Base-by-base conservation (phyloP, 1,140 invertebrate genomes). In the Paracyclopina nana region DNA sequence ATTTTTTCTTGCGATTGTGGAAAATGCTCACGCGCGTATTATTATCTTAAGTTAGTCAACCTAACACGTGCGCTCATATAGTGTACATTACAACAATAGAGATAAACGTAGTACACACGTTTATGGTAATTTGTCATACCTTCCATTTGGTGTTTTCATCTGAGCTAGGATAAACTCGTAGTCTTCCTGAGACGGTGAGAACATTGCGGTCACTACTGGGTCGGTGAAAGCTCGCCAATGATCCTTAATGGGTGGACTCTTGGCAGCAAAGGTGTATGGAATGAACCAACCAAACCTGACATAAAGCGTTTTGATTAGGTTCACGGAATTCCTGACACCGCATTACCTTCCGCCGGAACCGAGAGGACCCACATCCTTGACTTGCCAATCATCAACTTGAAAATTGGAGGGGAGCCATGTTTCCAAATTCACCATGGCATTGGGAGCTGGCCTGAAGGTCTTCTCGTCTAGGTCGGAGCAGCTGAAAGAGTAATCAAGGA, bases 201-300 rank as follows among this genome's bases (percentile, higher is more conserved):
- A 74, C 6, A 61, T 54, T 3, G 57, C 54, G 1, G 65, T 63
- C 20, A 65, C 62, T 20, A 67, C 60, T 14, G 51, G 51, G 24
- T 65, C 60, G 20, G 60, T 57, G 49, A 75, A 73, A 8, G 65
- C 61, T n/a, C 63, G 55, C 72, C 72, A 76, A 48, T 61, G 70
- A 4, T 69, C 66, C 30, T 30, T 55, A 30, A 55, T 56, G 48
- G 9, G 55, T 26, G 24, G 40, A 8, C 8, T 54, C 53, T 54
- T 54, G n/a, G 62, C 54, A 1, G 60, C 58, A 9, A 56, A 55
- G 40, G 56, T 55, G 14, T 57, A 55, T 1, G 64, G 75, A 34
- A 80, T 70, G 57, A 76, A 82, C 78, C 79, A 82, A 4, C 77
- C 76, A 59, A 77, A 78, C 49, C 77, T 72, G 58, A 11, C 29